A percentile compares a stretch with the other conserved stretches of the same genome.
Evolutionary conservation across 2,797 vertebrate species (phyloP).

Genomic region (Pseudomugil tenellus): DNA sequence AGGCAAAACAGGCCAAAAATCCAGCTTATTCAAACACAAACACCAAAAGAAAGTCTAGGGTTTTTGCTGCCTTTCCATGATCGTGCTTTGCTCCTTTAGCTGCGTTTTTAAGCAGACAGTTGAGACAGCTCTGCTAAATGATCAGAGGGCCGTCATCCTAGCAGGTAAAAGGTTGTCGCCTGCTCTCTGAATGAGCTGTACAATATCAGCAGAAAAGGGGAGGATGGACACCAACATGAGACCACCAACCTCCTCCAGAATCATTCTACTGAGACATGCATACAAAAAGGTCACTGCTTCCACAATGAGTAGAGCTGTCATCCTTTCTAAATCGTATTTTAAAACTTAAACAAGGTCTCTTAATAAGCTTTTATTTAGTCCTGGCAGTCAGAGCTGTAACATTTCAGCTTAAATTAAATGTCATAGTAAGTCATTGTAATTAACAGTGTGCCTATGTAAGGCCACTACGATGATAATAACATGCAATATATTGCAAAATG

Average conservation of each 20-base stretch:
- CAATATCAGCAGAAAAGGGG: slow-evolving; percentile 46
- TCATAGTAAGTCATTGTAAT: background rate
- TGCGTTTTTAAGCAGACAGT: too few species aligned
- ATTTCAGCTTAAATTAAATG: background rate
- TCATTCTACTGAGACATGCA: slow-evolving; percentile 16
- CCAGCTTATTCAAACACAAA: too few species aligned
- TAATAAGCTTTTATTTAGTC: slow-evolving; percentile 21
- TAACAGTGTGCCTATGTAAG: background rate
- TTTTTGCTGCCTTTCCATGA: background rate
- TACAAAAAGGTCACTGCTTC: slow-evolving; percentile 53
- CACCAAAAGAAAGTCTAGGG: background rate
- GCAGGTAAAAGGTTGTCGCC: slow-evolving; percentile 40
- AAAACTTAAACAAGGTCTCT: slow-evolving; percentile 7
- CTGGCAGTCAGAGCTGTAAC: slow-evolving; percentile 5
- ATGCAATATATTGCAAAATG: background rate
- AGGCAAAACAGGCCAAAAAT: background rate
- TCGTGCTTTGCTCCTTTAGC: slow-evolving; percentile 12
- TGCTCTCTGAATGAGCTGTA: slow-evolving; percentile 43
- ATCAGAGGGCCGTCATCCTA: background rate
- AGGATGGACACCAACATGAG: slow-evolving; percentile 30
- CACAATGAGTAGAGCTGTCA: slow-evolving; percentile 40
- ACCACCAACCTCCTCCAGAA: slow-evolving; percentile 37
- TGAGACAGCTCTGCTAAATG: too few species aligned
- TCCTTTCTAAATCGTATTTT: slow-evolving; percentile 22
- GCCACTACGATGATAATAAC: background rate